A percentile compares a stretch with the other conserved stretches of the same genome.
Evolutionary conservation across 2,113 vertebrate species (phyloP).

Genomic region (Oreochromis aureus): DNA sequence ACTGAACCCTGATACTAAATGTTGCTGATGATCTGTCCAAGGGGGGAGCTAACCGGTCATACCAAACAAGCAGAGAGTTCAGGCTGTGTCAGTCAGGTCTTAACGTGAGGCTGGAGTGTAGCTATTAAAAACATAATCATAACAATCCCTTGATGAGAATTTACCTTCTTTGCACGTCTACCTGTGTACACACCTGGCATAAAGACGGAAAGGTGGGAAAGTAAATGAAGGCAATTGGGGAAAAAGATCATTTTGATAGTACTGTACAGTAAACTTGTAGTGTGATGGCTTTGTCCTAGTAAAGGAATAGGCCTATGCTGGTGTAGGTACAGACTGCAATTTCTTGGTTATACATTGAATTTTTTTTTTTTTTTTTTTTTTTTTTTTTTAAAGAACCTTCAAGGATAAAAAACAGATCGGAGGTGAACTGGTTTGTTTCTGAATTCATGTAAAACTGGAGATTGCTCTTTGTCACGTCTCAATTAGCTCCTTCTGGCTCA

Average conservation of each 20-base stretch:
- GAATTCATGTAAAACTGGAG: background rate
- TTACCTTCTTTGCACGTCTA: background rate
- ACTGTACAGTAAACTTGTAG: background rate
- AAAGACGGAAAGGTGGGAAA: background rate
- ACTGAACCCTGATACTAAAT: conserved; percentile 64
- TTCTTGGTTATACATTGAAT: background rate
- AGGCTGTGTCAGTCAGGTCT: conserved; percentile 8
- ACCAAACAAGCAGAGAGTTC: conserved; percentile 29
- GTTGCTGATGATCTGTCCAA: conserved; percentile 59
- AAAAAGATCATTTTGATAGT: background rate
- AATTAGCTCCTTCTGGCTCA: background rate
- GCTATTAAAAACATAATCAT: background rate
- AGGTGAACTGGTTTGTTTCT: background rate
- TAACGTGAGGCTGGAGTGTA: background rate
- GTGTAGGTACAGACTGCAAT: background rate
- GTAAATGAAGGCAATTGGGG: conserved; percentile 23
- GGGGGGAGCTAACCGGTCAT: conserved; percentile 34
- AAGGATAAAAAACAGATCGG: conserved; percentile 1
- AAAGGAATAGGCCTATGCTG: background rate
- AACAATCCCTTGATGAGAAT: background rate
- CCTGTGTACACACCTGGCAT: background rate
- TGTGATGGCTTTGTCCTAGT: conserved; percentile 18
- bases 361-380: background rate
- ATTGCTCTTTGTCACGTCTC: background rate
- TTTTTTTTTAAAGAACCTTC: background rate